Base-by-base conservation (phyloP, 2,797 vertebrate genomes). In the Nyctalus aviator region DNA sequence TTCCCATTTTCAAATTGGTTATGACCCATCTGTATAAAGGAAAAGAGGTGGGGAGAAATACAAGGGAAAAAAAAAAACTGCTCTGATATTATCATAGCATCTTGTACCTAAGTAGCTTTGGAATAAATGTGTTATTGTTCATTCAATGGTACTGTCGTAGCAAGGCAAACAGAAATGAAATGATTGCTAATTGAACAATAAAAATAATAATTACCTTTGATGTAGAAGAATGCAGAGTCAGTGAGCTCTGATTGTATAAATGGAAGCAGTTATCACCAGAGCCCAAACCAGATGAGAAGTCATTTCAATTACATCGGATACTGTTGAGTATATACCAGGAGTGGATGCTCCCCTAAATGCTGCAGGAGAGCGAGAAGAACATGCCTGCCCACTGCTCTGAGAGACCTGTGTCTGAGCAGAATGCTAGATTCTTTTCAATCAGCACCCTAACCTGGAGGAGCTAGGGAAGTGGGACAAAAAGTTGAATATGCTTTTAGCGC, bases 121-220 rank as follows among this genome's bases (percentile, higher is more conserved):
- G 92, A 94, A 96, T 97, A 96, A 95, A 66, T 95, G 91, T 94
- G 82, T 93, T 98, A 94, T 96, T 97, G 95, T 97, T 97, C 97
- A 97, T 97, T 97, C 85, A 44, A 86, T 97, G 84, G 93, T 48
- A 59, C 88, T 94, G 90, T 97, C 96, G 97, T 97, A 96, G 79
- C 86, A 96, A 97, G 71, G 91, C 95, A 98, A 98, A 98, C 89
- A 97, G 95, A 97, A 97, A 97, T 97, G 87, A 96, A 97, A 97
- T 97, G 84, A 97, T 98, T 98, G 95, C 91, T 98, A 98, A 98
- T 98, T 98, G 97, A 98, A 98, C 97, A 97, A 97, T 97, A 98
- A 98, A 98, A 98, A 97, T 97, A 98, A 98, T 98, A 98, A 98
- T 98, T 98, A 97, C 95, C 86, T 98, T 98, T 98, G 96, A 97